These are phyloP conservation scores for Stenurella melanura DNA, from an alignment of 2,888 invertebrate species.

Conservation along the genomic window DNA sequence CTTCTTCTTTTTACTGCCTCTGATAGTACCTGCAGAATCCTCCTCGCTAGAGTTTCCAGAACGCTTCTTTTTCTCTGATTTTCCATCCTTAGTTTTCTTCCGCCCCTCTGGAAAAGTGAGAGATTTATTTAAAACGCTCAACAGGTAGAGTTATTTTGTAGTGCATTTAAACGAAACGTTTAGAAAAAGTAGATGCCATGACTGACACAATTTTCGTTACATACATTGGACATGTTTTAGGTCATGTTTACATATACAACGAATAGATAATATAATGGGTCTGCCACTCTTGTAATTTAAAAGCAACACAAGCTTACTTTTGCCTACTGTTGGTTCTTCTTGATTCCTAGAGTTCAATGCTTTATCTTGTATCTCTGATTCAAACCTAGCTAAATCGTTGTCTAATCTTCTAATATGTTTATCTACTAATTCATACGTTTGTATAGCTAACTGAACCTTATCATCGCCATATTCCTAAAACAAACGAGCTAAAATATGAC, in stretches of 20 bases:
- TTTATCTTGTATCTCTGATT: constrained; percentile 97
- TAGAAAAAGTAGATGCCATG: too few species aligned
- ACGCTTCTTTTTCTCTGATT: constrained; percentile 78
- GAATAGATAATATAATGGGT: too few species aligned
- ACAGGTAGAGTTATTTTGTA: too few species aligned
- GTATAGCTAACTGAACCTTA: constrained; percentile 97
- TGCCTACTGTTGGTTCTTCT: constrained; percentile 78
- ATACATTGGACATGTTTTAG: too few species aligned
- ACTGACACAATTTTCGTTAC: background rate
- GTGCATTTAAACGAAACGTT: too few species aligned
- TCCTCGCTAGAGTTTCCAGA: constrained; percentile 74
- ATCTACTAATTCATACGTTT: constrained; percentile 98
- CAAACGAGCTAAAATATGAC: constrained; percentile 21
- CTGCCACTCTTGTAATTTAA: too few species aligned
- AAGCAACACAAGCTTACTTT: constrained; percentile 72
- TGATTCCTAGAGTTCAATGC: constrained; percentile 85
- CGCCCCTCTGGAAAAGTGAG: constrained; percentile 77
- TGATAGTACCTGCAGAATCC: constrained; percentile 71
- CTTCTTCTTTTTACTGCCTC: constrained; percentile 76
- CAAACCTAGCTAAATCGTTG: constrained; percentile 96
- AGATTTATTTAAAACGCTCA: background rate
- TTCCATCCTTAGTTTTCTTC: constrained; percentile 81
- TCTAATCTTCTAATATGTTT: constrained; percentile 97
- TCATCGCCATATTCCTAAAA: constrained; percentile 92
- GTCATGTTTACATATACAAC: too few species aligned